Percentiles rank a stretch among this genome's conserved stretches.
Conservation (phyloP, 2,888 invertebrate genomes). For the Silvanus unidentatus region DNA sequence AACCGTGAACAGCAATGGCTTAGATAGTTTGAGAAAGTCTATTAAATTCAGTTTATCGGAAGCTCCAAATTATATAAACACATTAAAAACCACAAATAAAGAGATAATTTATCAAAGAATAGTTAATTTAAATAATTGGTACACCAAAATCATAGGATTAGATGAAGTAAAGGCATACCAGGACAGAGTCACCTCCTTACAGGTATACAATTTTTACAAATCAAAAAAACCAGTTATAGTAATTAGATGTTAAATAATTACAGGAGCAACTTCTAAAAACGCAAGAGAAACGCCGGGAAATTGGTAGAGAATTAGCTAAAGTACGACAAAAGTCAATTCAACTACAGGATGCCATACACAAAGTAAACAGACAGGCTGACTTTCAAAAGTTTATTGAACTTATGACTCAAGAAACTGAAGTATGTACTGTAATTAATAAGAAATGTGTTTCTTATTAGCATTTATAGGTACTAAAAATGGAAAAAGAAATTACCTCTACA, state of each 20-base stretch:
- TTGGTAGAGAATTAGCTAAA: constrained; percentile 55
- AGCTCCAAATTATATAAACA: constrained; percentile 27
- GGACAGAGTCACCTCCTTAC: constrained; percentile 63
- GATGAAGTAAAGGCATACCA: constrained; percentile 73
- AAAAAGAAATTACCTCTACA: constrained; percentile 55
- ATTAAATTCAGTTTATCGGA: constrained; percentile 24
- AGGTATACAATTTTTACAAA: constrained; percentile 41
- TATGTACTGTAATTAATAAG: constrained; percentile 24
- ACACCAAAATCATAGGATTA: constrained; percentile 71
- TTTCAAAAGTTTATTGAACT: constrained; percentile 64
- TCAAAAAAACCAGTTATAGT: not conserved
- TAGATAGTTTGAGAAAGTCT: constrained; percentile 24
- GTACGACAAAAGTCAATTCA: constrained; percentile 62
- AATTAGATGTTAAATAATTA: constrained; percentile 13
- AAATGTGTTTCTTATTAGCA: not conserved
- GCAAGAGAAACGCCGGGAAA: constrained; percentile 60
- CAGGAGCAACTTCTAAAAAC: constrained; percentile 60
- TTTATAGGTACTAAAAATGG: constrained; percentile 54
- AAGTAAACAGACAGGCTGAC: constrained; percentile 66
- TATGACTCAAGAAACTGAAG: constrained; percentile 64
- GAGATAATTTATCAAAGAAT: constrained; percentile 43
- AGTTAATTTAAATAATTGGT: constrained; percentile 52
- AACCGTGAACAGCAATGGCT: constrained; percentile 14
- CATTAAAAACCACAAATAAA: constrained; percentile 26
- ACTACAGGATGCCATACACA: constrained; percentile 69